Evolutionary conservation across 2,797 vertebrate species (phyloP).

Genomic region (Diplodus puntazzo): DNA sequence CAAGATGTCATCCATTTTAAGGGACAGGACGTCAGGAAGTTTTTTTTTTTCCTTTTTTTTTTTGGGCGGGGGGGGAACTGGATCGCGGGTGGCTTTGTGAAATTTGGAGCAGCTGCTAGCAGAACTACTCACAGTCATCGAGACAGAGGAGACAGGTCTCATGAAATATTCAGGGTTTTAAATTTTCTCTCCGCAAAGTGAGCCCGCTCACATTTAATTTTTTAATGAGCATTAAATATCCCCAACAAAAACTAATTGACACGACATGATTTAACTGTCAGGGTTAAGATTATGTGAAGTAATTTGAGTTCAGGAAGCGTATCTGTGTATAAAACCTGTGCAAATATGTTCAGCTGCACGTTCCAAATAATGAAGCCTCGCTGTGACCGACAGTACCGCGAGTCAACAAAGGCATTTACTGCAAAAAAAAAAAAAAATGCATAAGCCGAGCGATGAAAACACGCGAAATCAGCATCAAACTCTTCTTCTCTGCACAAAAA

Average conservation of each 20-base stretch:
- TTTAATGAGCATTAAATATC: slow-evolving; percentile 82
- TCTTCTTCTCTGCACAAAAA: slow-evolving; percentile 36
- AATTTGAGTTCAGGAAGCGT: slow-evolving; percentile 64
- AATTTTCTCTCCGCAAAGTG: slow-evolving; percentile 73
- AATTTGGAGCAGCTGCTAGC: slow-evolving; percentile 52
- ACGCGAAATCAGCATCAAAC: slow-evolving; percentile 28
- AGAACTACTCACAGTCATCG: slow-evolving; percentile 67
- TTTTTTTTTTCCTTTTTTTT: neutral
- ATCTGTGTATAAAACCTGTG: slow-evolving; percentile 35
- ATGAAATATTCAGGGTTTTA: slow-evolving; percentile 77
- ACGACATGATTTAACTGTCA: slow-evolving; percentile 60
- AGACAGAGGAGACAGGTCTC: slow-evolving; percentile 72
- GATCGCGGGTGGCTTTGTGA: slow-evolving; percentile 33
- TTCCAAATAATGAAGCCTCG: slow-evolving; percentile 19
- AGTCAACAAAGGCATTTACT: neutral
- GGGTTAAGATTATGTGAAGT: slow-evolving; percentile 64
- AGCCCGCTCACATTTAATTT: slow-evolving; percentile 68
- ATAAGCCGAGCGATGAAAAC: slow-evolving; percentile 20
- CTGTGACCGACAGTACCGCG: neutral
- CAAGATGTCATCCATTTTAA: slow-evolving; percentile 79
- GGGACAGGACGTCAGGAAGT: slow-evolving; percentile 63
- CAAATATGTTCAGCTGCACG: slow-evolving; percentile 10
- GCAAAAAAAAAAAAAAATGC: slow-evolving; percentile 15
- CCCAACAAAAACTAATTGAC: slow-evolving; percentile 80
- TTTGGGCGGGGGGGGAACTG: neutral